Percentiles rank a stretch among this genome's conserved stretches.
Conservation (phyloP, 2,888 invertebrate genomes). For the Meteorus cinctellus region DNA sequence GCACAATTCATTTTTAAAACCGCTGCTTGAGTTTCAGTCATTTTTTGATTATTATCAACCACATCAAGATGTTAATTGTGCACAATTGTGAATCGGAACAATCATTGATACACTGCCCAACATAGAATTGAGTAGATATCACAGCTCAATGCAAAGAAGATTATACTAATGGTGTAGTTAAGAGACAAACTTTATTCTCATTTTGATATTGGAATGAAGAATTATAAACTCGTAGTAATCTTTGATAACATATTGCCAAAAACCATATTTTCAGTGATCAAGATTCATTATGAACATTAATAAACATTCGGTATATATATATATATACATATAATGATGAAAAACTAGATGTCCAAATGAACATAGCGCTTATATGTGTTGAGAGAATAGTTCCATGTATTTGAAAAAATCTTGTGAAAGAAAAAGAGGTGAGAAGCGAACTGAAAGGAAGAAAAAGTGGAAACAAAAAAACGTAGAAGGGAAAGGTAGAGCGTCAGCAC, state of each 20-base stretch:
- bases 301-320: not conserved
- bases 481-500: conserved; percentile 54
- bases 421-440: conserved; percentile 55
- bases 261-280: no score
- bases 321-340: conserved; percentile 17
- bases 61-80: not conserved
- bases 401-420: conserved; percentile 68
- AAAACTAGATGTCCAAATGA: conserved; percentile 5
- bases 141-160: no score
- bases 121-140: no score
- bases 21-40: conserved; percentile 47
- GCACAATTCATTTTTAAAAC: conserved; percentile 60
- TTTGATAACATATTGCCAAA: no score
- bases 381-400: conserved; percentile 61
- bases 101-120: not conserved
- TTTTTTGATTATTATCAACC: conserved; percentile 15
- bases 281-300: no score
- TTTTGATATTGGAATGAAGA: no score
- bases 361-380: not conserved
- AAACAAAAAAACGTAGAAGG: conserved; percentile 43
- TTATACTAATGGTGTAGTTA: no score
- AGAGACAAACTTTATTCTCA: no score
- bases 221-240: no score
- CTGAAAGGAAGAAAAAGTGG: conserved; percentile 13
- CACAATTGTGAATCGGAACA: not conserved